These are phyloP conservation scores for Darevskia nairensis DNA, from an alignment of 2,797 vertebrate genomes.

Conservation along the genomic window DNA sequence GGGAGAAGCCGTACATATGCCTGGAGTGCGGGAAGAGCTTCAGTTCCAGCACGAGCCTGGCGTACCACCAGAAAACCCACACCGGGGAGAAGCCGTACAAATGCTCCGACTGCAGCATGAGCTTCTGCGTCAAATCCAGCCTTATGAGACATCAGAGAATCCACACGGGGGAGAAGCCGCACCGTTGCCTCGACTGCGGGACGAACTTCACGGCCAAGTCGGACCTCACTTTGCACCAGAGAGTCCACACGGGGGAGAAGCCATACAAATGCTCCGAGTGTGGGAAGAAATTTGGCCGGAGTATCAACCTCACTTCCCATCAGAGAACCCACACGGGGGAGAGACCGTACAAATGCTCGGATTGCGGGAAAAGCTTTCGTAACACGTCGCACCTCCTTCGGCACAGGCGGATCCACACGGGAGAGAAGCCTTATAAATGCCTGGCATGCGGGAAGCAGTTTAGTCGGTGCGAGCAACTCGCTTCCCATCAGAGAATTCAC, in stretches of 20 bases:
- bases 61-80: constrained; percentile 29
- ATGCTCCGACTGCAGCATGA: background rate
- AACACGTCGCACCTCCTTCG: constrained; percentile 51
- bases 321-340: constrained; percentile 42
- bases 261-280: constrained; percentile 53
- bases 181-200: constrained; percentile 51
- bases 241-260: constrained; percentile 55
- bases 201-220: constrained; percentile 55
- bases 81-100: background rate
- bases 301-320: constrained; percentile 44
- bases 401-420: constrained; percentile 45
- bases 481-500: background rate
- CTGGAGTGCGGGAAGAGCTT: constrained; percentile 10
- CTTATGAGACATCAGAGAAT: constrained; percentile 12
- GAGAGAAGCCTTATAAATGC: background rate
- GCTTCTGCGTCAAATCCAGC: background rate
- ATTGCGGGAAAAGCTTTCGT: constrained; percentile 57
- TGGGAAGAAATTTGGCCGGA: constrained; percentile 57
- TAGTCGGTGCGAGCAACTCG: background rate
- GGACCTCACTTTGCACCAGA: constrained; percentile 46
- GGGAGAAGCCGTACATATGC: constrained; percentile 37
- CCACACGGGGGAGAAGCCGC: constrained; percentile 49
- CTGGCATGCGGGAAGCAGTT: background rate
- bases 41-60: constrained; percentile 25
- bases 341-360: constrained; percentile 11